Conservation (phyloP, 2,797 vertebrate genomes). For the Cossypha caffra region DNA sequence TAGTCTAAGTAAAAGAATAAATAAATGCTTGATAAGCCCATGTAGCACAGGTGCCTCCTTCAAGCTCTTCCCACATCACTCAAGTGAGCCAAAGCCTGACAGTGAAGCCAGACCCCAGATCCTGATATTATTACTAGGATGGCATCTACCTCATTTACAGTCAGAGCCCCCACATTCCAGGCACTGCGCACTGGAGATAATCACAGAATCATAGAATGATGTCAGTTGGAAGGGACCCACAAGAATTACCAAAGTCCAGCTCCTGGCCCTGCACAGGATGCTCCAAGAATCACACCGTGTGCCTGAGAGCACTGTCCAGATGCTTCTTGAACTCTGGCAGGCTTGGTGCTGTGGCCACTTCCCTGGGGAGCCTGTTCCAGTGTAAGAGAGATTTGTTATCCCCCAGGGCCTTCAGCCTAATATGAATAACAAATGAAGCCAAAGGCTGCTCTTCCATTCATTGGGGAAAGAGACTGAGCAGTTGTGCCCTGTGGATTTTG, state of each 20-base stretch:
- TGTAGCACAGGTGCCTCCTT: not conserved
- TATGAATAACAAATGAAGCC: not conserved
- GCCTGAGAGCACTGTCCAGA: not conserved
- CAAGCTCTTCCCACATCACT: not conserved
- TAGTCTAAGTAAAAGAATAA: not conserved
- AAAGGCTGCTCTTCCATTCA: not conserved
- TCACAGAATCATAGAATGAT: not conserved
- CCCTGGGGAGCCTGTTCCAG: not conserved
- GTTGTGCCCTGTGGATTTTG: not conserved
- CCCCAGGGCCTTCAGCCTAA: not conserved
- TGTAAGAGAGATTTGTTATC: not conserved
- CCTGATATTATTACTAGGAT: not conserved
- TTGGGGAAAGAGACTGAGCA: not conserved
- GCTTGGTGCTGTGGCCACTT: not conserved
- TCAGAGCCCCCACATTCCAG: not conserved
- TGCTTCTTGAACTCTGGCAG: not conserved
- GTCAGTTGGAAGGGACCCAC: not conserved
- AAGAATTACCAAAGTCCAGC: not conserved
- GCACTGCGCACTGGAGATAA: not conserved
- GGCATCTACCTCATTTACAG: not conserved
- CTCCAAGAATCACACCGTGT: rapidly evolving
- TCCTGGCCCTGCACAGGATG: not conserved
- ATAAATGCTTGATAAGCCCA: not conserved
- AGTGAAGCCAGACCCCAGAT: not conserved
- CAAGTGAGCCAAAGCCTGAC: not conserved